A percentile compares a stretch with the other conserved stretches of the same genome.
Conservation (phyloP, 2,888 invertebrate genomes). For the Eupithecia pulchellata region DNA sequence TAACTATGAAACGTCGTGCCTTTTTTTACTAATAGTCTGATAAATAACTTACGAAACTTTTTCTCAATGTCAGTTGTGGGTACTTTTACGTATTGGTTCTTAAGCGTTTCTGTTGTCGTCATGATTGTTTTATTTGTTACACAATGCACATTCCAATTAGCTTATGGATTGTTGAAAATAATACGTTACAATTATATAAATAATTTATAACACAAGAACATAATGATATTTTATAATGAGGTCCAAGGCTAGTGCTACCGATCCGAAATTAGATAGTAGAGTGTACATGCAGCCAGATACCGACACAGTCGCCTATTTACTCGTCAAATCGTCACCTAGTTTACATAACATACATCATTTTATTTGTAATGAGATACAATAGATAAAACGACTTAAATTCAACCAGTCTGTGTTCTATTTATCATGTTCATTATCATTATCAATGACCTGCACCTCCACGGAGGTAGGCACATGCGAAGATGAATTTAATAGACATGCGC, state of each 20-base stretch:
- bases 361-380: not conserved
- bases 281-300: not conserved
- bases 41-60: conserved; percentile 21
- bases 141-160: not conserved
- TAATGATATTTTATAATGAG: not conserved
- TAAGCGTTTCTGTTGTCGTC: conserved; percentile 1
- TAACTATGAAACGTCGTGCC: not conserved
- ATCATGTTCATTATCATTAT: no score
- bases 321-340: conserved; percentile 3
- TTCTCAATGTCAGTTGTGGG: conserved; percentile 26
- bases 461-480: no score
- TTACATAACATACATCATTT: not conserved
- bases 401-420: not conserved
- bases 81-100: conserved; percentile 31
- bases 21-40: not conserved
- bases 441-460: no score
- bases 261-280: not conserved
- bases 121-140: conserved; percentile 4
- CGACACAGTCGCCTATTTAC: not conserved
- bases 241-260: not conserved
- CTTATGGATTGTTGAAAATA: not conserved
- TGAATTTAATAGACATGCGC: no score
- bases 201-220: no score
- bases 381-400: not conserved
- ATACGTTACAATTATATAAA: not conserved